Conservation (phyloP, 2,797 vertebrate genomes). For the Sebastes glaucus region DNA sequence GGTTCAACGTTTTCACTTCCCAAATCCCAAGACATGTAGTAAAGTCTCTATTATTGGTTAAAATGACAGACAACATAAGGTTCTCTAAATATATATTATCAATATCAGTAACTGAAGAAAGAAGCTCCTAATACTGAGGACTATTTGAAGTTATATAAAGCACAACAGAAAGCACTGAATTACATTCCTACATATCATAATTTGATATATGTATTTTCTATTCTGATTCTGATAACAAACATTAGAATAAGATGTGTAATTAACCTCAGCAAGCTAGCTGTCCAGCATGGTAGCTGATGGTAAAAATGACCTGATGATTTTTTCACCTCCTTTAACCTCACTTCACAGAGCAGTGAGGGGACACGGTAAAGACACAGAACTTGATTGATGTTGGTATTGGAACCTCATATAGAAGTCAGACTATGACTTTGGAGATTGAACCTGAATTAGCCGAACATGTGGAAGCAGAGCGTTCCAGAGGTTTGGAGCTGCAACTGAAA, state of each 20-base stretch:
- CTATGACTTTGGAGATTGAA: background rate
- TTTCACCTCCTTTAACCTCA: background rate
- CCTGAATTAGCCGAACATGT: background rate
- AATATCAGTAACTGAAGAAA: background rate
- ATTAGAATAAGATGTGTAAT: too few species aligned
- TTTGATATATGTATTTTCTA: too few species aligned
- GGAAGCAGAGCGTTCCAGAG: too few species aligned
- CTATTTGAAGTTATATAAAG: too few species aligned
- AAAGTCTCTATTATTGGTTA: background rate
- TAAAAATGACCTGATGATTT: background rate
- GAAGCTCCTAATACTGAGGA: background rate
- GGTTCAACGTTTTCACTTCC: background rate
- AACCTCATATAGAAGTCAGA: background rate
- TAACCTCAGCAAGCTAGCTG: too few species aligned
- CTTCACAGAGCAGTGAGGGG: background rate
- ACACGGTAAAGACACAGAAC: background rate
- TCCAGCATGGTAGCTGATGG: too few species aligned
- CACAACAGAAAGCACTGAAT: too few species aligned
- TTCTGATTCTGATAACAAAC: too few species aligned
- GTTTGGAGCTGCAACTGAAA: too few species aligned
- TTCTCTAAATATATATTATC: background rate
- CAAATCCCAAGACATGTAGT: background rate
- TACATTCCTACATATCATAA: background rate
- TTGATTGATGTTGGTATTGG: too few species aligned
- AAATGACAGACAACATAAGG: background rate